phyloP scores from a whole-genome alignment of 2,888 invertebrate genomes.

The Germaria angustata region DNA sequence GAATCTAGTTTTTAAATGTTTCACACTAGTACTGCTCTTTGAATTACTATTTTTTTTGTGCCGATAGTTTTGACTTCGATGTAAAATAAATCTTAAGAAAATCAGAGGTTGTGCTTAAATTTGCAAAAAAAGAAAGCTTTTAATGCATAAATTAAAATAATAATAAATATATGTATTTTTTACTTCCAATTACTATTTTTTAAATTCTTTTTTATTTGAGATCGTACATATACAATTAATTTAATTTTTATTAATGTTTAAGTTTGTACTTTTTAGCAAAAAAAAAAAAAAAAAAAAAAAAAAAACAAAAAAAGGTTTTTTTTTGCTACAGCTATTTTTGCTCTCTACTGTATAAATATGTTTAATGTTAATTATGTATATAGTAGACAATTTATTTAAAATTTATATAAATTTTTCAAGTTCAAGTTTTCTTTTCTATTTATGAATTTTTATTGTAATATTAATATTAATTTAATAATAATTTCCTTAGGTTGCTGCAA shows the following conservation, averaged over 20 bases:
- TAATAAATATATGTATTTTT: no score
- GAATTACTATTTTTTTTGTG: no score
- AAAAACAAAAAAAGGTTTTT: constrained; percentile 10
- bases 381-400: not conserved
- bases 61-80: no score
- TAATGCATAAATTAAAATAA: no score
- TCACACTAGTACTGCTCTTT: no score
- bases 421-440: not conserved
- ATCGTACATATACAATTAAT: constrained; percentile 14
- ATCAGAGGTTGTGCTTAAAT: no score
- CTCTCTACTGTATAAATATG: constrained; percentile 25
- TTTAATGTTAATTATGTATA: not conserved
- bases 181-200: not conserved
- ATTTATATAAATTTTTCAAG: not conserved
- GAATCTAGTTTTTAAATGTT: no score
- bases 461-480: not conserved
- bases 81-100: no score
- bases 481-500: constrained; percentile 32
- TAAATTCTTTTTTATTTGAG: constrained; percentile 28
- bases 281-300: constrained; percentile 5
- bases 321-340: constrained; percentile 8
- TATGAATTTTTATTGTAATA: not conserved
- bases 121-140: no score
- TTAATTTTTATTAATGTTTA: constrained; percentile 1
- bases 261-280: constrained; percentile 27